Base-by-base conservation (phyloP, 2,113 vertebrate species). In the Salvelinus sp. region DNA sequence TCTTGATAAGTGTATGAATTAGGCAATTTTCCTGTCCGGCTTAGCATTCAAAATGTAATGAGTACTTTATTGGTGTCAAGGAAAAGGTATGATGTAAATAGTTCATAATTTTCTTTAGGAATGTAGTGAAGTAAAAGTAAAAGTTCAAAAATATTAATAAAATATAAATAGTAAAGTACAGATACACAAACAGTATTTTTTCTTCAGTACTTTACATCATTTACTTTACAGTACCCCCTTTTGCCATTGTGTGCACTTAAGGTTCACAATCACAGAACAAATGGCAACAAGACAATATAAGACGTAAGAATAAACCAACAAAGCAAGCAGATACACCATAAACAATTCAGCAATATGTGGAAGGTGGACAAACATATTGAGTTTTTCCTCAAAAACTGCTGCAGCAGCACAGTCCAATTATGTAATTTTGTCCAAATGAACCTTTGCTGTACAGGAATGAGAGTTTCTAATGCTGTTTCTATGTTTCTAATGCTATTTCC, bases 301-400 rank as follows among this genome's bases (percentile, higher is more conserved):
- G 38, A 48, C 9, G 72, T 68, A 75, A 79, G 33, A 38, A 38
- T 67, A 77, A 27, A 44, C 3, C n/a, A 69, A 44, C 1, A 44
- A 63, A n/a, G 30, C 0, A 63, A 63, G 28, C n/a, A 73, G n/a
- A 30, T 14, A 25, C 54, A 13, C 28, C n/a, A 22, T 80, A 72
- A 78, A 47, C 28, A 16, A 72, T 14, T 81, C 78, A 83, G 80
- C 79, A 77, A 83, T 85, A 84, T 65, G 65, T 82, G 67, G 72
- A 71, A 71, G 75, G 75, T 54, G 74, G 54, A n/a, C 58, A n/a
- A 22, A n/a, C 58, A 62, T 10, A 16, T n/a, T n/a, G 14, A 20
- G 54, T 72, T 67, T 69, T 79, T 57, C 18, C 71, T 18, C 69
- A 76, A 62, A 74, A 80, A 78, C 22, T 54, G 50, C 50, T 54